Percentiles rank a stretch among this genome's conserved stretches.
These are phyloP conservation scores for Oegoconia quadripuncta DNA, from an alignment of 2,888 invertebrate species.

Conservation along the genomic window DNA sequence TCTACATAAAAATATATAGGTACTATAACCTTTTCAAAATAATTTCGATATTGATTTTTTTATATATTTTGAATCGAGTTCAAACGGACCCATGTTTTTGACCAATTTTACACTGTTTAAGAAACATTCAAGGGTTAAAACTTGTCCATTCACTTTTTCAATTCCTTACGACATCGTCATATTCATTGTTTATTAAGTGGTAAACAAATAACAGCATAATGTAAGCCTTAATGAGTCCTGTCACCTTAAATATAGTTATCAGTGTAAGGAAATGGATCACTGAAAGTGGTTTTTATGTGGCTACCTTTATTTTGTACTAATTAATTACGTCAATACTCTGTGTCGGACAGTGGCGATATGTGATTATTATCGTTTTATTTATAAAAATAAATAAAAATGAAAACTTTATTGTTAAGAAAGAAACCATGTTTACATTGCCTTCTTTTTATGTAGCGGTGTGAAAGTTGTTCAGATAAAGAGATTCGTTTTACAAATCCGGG, in stretches of 20 bases:
- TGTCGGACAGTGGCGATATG: conserved; percentile 5
- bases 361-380: conserved; percentile 1
- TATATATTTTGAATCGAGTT: too few relatives aligned
- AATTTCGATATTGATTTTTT: too few relatives aligned
- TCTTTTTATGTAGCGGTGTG: too few relatives aligned
- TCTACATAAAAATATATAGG: too few relatives aligned
- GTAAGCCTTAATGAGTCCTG: conserved; percentile 20
- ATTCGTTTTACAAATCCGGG: too few relatives aligned
- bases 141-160: conserved; percentile 9
- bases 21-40: too few relatives aligned
- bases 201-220: conserved; percentile 24
- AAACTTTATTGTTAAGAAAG: too few relatives aligned
- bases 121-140: conserved; percentile 3
- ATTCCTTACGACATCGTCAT: conserved; percentile 1
- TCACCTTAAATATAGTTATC: conserved; percentile 34
- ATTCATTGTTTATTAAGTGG: conserved; percentile 14
- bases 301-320: conserved; percentile 19
- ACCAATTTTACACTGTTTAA: too few relatives aligned
- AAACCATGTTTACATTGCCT: too few relatives aligned
- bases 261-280: conserved; percentile 31
- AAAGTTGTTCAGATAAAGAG: too few relatives aligned
- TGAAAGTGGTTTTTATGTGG: conserved; percentile 24
- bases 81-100: too few relatives aligned
- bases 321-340: conserved; percentile 27
- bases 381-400: too few relatives aligned